These are phyloP conservation scores for Alcedo quadribrachys DNA, from an alignment of 2,797 vertebrate species.

Conservation along the genomic window DNA sequence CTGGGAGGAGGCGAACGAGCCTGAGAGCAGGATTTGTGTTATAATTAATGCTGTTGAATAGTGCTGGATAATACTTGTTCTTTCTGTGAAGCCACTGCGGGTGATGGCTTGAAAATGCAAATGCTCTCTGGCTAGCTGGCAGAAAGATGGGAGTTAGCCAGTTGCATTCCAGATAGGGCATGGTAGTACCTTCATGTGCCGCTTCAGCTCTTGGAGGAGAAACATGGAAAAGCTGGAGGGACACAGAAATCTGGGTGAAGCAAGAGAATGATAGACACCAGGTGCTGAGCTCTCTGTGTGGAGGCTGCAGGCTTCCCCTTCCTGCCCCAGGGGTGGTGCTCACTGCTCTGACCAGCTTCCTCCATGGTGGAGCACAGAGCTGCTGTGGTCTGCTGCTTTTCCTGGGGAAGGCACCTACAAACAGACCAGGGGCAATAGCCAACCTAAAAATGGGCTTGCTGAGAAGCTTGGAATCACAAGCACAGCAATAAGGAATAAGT, in stretches of 20 bases:
- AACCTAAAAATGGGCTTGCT: background rate
- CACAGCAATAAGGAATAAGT: background rate
- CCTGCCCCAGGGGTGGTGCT: background rate
- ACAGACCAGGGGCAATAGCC: background rate
- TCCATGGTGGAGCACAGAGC: background rate
- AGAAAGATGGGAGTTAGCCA: background rate
- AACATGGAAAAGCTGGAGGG: rapidly evolving
- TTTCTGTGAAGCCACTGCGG: background rate
- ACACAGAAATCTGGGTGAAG: background rate
- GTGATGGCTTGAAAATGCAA: conserved; percentile 12
- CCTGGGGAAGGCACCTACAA: background rate
- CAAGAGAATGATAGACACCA: background rate
- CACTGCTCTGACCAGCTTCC: rapidly evolving
- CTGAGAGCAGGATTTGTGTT: background rate
- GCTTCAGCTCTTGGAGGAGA: background rate
- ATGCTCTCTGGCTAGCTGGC: background rate
- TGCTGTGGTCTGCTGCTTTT: background rate
- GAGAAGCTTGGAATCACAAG: background rate
- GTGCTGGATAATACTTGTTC: background rate
- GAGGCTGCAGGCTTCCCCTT: background rate
- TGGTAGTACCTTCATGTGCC: background rate
- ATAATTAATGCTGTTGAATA: conserved; percentile 15
- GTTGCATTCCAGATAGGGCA: background rate
- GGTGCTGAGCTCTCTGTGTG: background rate
- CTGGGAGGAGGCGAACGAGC: conserved; percentile 6